A percentile compares a stretch with the other conserved stretches of the same genome.
These are phyloP conservation scores for Macropus fuliginosus DNA, from an alignment of 2,797 vertebrate species.

Conservation along the genomic window DNA sequence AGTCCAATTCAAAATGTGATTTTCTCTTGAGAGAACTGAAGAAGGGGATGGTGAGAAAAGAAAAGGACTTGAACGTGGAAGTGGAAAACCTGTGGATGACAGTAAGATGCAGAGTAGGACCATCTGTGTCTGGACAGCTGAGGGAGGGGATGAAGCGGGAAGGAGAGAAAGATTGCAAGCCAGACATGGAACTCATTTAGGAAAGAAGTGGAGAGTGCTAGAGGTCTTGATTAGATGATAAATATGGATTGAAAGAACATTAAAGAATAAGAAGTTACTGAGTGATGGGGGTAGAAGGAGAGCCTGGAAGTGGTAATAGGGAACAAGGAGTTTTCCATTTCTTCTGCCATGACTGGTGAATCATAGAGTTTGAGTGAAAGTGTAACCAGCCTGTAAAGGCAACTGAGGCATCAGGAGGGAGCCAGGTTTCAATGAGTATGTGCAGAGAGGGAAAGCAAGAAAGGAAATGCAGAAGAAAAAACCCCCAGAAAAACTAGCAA, in stretches of 20 bases:
- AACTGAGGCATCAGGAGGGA: background rate
- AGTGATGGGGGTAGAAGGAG: background rate
- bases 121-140: background rate
- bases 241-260: background rate
- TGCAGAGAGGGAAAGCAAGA: background rate
- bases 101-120: background rate
- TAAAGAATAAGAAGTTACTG: background rate
- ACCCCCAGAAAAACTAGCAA: too few species aligned
- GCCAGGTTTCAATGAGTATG: background rate
- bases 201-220: background rate
- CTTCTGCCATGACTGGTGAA: background rate
- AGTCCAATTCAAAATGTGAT: background rate
- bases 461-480: background rate
- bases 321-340: background rate
- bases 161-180: too few species aligned
- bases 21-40: background rate
- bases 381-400: background rate
- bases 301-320: background rate
- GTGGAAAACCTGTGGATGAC: background rate
- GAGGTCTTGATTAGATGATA: background rate
- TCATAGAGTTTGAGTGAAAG: background rate
- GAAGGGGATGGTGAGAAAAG: background rate
- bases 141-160: background rate
- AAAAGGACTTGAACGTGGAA: background rate
- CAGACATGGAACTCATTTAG: background rate